These are phyloP conservation scores for Rhinolophus sinicus DNA, from an alignment of 2,113 vertebrate species.

Conservation along the genomic window DNA sequence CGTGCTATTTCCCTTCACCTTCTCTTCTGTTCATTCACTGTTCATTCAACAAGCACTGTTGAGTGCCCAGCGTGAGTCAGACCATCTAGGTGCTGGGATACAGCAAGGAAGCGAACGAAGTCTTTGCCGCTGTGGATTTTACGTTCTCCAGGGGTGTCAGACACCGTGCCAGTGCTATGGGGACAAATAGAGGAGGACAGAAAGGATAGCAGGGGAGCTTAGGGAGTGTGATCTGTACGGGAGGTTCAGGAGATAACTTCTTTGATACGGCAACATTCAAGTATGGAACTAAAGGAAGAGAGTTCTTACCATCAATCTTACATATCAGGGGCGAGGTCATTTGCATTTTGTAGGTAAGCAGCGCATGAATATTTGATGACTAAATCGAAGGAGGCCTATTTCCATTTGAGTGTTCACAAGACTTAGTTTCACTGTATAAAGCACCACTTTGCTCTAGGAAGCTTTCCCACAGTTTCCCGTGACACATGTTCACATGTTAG, in stretches of 20 bases:
- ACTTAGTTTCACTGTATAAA: neutral
- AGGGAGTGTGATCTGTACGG: neutral
- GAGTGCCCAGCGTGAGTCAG: neutral
- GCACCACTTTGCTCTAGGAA: neutral
- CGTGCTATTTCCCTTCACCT: neutral
- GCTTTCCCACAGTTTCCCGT: neutral
- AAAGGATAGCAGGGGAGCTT: neutral
- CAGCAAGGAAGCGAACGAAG: neutral
- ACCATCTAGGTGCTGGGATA: neutral
- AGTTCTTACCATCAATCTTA: neutral
- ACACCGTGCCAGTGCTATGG: neutral
- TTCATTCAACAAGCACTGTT: neutral
- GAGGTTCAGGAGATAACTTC: neutral
- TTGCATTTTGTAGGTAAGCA: neutral
- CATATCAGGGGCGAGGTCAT: too few relatives aligned
- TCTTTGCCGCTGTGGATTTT: neutral
- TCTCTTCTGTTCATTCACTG: constrained; percentile 3
- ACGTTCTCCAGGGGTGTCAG: neutral
- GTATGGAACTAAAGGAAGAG: neutral
- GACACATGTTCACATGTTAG: neutral
- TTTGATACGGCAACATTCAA: neutral
- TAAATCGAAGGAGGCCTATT: neutral
- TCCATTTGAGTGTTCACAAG: neutral
- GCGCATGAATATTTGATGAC: neutral
- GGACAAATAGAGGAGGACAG: neutral